phyloP scores from a whole-genome alignment of 2,888 invertebrate species.

The Graphium colonna region DNA sequence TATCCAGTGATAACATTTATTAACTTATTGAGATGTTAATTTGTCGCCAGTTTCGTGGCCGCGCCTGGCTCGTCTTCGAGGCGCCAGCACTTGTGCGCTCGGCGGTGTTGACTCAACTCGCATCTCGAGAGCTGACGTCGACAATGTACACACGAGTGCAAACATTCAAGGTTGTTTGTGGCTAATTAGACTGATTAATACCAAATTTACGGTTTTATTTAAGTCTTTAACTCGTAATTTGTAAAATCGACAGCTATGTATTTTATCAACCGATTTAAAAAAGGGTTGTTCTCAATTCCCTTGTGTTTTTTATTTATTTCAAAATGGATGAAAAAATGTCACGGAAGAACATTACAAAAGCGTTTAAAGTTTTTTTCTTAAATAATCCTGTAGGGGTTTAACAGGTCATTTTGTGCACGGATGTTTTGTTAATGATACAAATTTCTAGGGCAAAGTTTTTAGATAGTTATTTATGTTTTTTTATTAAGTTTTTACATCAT shows the following conservation, averaged over 20 bases:
- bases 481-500: too few relatives aligned
- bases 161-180: not conserved
- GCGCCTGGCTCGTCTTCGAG: conserved; percentile 24
- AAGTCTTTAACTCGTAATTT: not conserved
- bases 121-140: conserved; percentile 27
- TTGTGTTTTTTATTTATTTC: too few relatives aligned
- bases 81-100: conserved; percentile 30
- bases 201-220: not conserved
- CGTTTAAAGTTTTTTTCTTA: not conserved
- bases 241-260: not conserved
- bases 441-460: too few relatives aligned
- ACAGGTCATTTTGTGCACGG: too few relatives aligned
- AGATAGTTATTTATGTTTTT: too few relatives aligned
- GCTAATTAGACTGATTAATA: not conserved
- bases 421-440: too few relatives aligned
- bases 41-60: conserved; percentile 31
- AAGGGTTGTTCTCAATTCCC: not conserved
- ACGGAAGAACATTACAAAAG: too few relatives aligned
- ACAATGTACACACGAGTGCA: conserved; percentile 3
- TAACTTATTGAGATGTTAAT: not conserved
- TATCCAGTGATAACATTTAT: not conserved
- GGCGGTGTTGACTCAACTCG: conserved; percentile 33
- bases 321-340: too few relatives aligned
- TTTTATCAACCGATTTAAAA: not conserved
- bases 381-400: too few relatives aligned